These are phyloP conservation scores for Aegypius monachus DNA, from an alignment of 2,113 vertebrate genomes.

Conservation along the genomic window DNA sequence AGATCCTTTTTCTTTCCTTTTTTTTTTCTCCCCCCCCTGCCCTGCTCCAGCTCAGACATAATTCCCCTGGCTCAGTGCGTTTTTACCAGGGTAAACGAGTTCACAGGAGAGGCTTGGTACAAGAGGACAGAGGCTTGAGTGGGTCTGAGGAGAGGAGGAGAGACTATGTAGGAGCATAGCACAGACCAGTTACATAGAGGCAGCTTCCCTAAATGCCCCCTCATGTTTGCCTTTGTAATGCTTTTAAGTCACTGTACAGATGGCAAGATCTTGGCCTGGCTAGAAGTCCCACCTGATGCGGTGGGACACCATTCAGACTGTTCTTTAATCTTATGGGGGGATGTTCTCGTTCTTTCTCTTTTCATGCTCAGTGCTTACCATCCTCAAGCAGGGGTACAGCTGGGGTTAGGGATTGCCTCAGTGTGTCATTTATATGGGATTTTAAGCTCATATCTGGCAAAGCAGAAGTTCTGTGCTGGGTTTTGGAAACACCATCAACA, in stretches of 20 bases:
- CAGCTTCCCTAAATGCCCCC: neutral
- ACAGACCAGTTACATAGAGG: neutral
- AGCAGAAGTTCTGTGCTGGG: neutral
- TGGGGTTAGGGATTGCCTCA: neutral
- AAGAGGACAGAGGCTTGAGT: neutral
- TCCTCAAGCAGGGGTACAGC: neutral
- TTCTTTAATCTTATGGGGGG: neutral
- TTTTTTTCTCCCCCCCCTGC: rapidly evolving
- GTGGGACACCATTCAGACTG: neutral
- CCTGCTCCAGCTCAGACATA: neutral
- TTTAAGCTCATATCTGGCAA: neutral
- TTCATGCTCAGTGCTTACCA: neutral
- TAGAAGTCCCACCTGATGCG: neutral
- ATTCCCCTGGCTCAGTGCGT: neutral
- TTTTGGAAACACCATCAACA: neutral
- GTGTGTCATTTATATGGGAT: neutral
- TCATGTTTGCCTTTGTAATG: neutral
- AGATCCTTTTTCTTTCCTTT: neutral
- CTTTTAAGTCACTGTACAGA: neutral
- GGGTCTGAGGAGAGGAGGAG: neutral
- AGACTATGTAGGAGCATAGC: neutral
- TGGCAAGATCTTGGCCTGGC: neutral
- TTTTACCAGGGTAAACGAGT: neutral
- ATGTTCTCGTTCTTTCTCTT: neutral
- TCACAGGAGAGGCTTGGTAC: neutral